Conservation (phyloP, 2,888 invertebrate genomes). For the Diarsia mendica region DNA sequence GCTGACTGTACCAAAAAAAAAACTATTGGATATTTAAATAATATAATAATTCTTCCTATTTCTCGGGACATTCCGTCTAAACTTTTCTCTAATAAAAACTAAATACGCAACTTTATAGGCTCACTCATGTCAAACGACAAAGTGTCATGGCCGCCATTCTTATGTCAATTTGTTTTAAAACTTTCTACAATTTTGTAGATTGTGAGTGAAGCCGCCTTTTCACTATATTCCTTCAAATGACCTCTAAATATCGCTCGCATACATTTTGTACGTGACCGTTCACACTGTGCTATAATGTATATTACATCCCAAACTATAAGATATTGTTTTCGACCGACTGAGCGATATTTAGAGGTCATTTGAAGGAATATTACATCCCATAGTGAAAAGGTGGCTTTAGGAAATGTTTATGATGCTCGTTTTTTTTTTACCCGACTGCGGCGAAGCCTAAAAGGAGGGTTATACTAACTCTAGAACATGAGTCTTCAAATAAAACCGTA, state of each 20-base stretch:
- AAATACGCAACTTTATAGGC: neutral
- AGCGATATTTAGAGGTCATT: too few relatives aligned
- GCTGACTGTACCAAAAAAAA: conserved; percentile 27
- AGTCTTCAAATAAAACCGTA: neutral
- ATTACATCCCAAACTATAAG: too few relatives aligned
- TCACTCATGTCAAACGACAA: neutral
- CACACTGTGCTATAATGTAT: too few relatives aligned
- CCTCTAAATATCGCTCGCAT: too few relatives aligned
- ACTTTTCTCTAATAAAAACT: conserved; percentile 1
- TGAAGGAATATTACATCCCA: too few relatives aligned
- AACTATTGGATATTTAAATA: conserved; percentile 36
- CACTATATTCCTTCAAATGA: too few relatives aligned
- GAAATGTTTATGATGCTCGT: neutral
- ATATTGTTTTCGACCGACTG: too few relatives aligned
- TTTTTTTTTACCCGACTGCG: too few relatives aligned
- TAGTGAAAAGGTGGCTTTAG: too few relatives aligned
- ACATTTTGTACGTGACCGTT: too few relatives aligned
- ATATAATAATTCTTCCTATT: conserved; percentile 40
- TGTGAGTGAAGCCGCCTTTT: too few relatives aligned
- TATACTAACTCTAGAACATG: neutral
- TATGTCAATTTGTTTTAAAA: conserved; percentile 4
- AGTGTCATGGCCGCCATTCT: conserved; percentile 27
- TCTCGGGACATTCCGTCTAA: conserved; percentile 45
- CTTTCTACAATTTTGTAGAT: neutral
- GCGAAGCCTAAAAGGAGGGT: too few relatives aligned